Base-by-base conservation (phyloP, 2,888 invertebrate genomes). In the Caenorhabditis wallacei region DNA sequence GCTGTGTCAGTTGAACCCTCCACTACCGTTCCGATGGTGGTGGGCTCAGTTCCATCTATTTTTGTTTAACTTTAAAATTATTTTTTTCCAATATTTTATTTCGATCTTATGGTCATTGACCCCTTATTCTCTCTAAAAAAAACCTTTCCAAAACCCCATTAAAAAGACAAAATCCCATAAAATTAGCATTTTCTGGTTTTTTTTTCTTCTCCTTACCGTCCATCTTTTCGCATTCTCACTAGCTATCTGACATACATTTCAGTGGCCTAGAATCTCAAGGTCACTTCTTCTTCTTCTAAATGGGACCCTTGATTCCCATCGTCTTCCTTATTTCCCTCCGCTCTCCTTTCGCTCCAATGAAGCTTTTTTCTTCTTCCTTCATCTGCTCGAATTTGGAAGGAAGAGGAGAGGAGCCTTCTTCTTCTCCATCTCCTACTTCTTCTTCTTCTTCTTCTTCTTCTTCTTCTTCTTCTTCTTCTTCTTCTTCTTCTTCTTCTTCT, bases 261-360 rank as follows among this genome's bases (percentile, higher is more conserved):
- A n/a, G n/a, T n/a, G n/a, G n/a, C n/a, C n/a, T n/a, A n/a, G n/a
- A n/a, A n/a, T n/a, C n/a, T n/a, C n/a, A n/a, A n/a, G n/a, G n/a
- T n/a, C n/a, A n/a, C 18, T 5, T 18, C 46, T 18, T 7, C 46
- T 18, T 48, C 46, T 18, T 48, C n/a, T 48, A 11, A 35, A 35
- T 8, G 18, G 61, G 46, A 30, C 46, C 63, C 30, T 63, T 63
- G 70, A 70, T 35, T 63, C 54, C 54, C 43, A 24, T 16, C 59
- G 1, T 56, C 56, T 22, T 56, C 63, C 18, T 35, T 40, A 26
- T 37, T 35, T 56, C 26, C 37, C 26, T 40, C 57, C 48, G 11
- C 56, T 61, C 37, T 35, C 66, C 66, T 74, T 74, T 74, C 74
- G 74, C 64, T 74, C 56, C 74, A 57, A 74, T 74, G 74, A 51